Evolutionary conservation across 2,113 vertebrate species (phyloP).

Genomic region (Otus sunia): DNA sequence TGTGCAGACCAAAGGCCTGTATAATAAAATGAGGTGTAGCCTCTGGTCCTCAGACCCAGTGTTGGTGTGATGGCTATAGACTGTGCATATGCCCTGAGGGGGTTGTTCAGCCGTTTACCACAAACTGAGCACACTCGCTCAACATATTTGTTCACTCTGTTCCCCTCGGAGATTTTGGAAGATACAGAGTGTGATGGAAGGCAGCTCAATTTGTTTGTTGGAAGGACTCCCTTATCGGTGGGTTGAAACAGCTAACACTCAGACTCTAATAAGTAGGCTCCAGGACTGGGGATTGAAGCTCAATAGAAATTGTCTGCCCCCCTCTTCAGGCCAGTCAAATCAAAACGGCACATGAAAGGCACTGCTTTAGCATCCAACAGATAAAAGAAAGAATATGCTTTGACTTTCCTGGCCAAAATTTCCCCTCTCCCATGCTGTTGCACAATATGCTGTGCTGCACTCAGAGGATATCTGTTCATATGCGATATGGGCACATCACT

Average conservation of each 20-base stretch:
- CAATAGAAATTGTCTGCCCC: neutral
- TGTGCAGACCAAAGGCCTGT: accelerated
- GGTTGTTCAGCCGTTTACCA: neutral
- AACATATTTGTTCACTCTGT: conserved; percentile 8
- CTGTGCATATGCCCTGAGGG: neutral
- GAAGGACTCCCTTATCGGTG: neutral
- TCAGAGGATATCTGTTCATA: neutral
- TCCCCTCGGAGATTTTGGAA: conserved; percentile 31
- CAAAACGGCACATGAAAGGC: neutral
- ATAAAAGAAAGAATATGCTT: conserved; percentile 58
- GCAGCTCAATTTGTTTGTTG: conserved; percentile 26
- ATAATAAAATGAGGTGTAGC: neutral
- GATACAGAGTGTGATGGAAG: neutral
- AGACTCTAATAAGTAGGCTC: neutral
- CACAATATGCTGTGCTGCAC: conserved; percentile 41
- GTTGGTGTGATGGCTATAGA: neutral
- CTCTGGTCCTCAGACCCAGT: neutral
- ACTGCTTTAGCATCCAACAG: conserved; percentile 16
- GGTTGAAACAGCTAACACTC: neutral
- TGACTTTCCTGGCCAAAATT: conserved; percentile 55
- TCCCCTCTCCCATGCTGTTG: conserved; percentile 51
- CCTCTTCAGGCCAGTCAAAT: conserved; percentile 20
- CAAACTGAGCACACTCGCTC: neutral
- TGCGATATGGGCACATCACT: neutral
- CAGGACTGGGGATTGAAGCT: neutral